Conservation (phyloP, 2,797 vertebrate species). For the Gymnocypris eckloni region DNA sequence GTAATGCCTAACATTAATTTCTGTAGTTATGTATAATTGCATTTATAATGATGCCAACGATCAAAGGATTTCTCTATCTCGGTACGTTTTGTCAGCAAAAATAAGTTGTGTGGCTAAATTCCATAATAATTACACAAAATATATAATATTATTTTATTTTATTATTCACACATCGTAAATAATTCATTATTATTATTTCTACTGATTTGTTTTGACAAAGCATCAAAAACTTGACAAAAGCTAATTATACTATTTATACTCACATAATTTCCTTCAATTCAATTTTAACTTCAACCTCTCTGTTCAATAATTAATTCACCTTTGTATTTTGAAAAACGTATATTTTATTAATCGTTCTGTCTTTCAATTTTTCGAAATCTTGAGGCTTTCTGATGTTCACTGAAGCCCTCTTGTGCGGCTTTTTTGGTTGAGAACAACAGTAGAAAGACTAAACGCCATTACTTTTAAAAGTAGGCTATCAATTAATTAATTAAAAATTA, state of each 20-base stretch:
- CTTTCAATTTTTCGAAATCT: background rate
- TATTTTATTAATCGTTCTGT: background rate
- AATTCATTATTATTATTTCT: background rate
- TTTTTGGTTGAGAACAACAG: background rate
- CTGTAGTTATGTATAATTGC: too few relatives aligned
- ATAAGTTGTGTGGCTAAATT: background rate
- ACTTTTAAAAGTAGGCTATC: background rate
- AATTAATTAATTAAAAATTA: background rate
- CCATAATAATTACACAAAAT: background rate
- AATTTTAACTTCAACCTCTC: background rate
- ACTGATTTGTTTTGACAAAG: background rate
- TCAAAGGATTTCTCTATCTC: background rate
- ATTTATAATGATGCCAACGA: conserved; percentile 52
- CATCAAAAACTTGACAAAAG: background rate
- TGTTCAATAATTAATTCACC: background rate
- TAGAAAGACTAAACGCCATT: background rate
- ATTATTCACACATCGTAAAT: background rate
- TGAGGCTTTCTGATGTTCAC: background rate
- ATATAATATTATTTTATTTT: background rate
- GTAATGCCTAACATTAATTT: too few relatives aligned
- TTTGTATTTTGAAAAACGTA: background rate
- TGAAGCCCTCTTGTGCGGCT: background rate
- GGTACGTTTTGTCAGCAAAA: background rate
- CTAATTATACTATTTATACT: background rate
- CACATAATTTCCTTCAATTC: background rate